Evolutionary conservation across 2,888 invertebrate species (phyloP).

Genomic region (Caenorhabditis sp.): DNA sequence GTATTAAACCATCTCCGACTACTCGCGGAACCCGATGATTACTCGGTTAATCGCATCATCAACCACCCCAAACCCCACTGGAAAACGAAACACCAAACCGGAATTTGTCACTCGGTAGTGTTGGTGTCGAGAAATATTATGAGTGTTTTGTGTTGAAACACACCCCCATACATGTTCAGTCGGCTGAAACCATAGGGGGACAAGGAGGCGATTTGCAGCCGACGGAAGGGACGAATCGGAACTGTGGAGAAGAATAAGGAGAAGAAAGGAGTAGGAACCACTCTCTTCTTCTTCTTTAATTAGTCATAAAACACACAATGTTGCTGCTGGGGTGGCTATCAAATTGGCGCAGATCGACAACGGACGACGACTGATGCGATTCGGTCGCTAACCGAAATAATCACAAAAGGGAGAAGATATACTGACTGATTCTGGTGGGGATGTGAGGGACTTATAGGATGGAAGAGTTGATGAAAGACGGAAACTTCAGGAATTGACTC

Average conservation of each 20-base stretch:
- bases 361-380: constrained; percentile 1
- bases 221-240: constrained; percentile 5
- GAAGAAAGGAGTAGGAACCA: no score
- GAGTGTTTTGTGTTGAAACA: constrained; percentile 49
- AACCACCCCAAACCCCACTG: constrained; percentile 13
- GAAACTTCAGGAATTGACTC: background rate
- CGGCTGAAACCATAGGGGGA: constrained; percentile 15
- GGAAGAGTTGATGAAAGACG: background rate
- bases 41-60: constrained; percentile 50
- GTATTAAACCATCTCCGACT: no score
- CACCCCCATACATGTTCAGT: constrained; percentile 35
- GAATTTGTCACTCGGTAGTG: constrained; percentile 14
- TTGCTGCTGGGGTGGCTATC: constrained; percentile 42
- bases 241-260: background rate
- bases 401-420: constrained; percentile 8
- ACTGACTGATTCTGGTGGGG: no score
- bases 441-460: no score
- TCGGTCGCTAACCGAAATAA: constrained; percentile 10
- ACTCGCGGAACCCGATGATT: constrained; percentile 24
- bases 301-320: constrained; percentile 47
- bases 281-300: constrained; percentile 39
- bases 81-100: constrained; percentile 22
- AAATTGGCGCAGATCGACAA: constrained; percentile 29
- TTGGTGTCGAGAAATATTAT: constrained; percentile 41
- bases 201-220: constrained; percentile 15